Conservation (phyloP, 2,113 vertebrate genomes). For the Burhinus oedicnemus region DNA sequence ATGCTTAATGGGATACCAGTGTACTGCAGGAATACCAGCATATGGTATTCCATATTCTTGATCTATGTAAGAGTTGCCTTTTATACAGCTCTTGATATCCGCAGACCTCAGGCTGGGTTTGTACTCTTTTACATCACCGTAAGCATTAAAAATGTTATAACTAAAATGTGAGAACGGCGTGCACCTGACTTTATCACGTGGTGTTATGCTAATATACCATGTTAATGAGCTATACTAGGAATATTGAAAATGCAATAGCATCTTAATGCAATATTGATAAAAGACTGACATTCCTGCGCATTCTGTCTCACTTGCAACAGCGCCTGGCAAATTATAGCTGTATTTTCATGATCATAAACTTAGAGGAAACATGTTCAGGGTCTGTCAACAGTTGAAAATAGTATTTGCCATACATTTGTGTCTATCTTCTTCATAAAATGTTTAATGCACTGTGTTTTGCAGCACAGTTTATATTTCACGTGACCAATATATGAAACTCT, state of each 20-base stretch:
- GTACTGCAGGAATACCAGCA: neutral
- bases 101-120: neutral
- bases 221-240: conserved; percentile 40
- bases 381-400: conserved; percentile 40
- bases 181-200: neutral
- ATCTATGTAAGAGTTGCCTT: neutral
- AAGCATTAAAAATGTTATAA: neutral
- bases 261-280: conserved; percentile 64
- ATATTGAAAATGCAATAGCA: conserved; percentile 48
- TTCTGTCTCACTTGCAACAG: conserved; percentile 24
- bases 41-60: neutral
- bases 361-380: conserved; percentile 33
- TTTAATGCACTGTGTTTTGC: conserved; percentile 24
- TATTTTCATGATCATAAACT: conserved; percentile 49
- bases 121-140: neutral
- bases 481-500: neutral
- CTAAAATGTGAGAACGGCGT: neutral
- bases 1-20: neutral
- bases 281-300: conserved; percentile 28
- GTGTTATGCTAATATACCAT: neutral
- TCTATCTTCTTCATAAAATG: conserved; percentile 28
- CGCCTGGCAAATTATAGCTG: conserved; percentile 41
- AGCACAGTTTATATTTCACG: neutral
- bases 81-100: neutral
- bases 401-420: neutral